Evolutionary conservation across 2,888 invertebrate species (phyloP).

Genomic region (Clivina fossor): DNA sequence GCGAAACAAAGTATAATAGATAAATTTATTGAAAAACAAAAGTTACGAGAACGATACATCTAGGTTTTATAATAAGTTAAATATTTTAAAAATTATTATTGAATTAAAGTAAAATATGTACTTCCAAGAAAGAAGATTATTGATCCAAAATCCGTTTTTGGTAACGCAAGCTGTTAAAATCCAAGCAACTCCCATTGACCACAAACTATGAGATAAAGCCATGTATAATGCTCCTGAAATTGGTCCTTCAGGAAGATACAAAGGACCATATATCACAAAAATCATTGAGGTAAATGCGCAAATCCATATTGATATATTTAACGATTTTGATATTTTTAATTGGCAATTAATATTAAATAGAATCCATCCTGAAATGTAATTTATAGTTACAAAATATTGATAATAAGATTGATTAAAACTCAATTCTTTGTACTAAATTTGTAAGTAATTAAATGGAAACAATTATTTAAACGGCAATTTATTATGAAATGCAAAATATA

Average conservation of each 20-base stretch:
- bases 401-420: too few species aligned
- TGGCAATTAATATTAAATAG: conserved; percentile 46
- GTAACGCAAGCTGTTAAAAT: conserved; percentile 53
- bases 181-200: conserved; percentile 54
- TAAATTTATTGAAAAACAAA: background rate
- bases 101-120: background rate
- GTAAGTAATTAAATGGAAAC: too few species aligned
- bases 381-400: too few species aligned
- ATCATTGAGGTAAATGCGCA: conserved; percentile 44
- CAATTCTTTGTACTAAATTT: too few species aligned
- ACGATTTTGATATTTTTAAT: conserved; percentile 38
- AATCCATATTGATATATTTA: conserved; percentile 43
- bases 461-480: too few species aligned
- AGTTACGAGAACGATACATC: background rate
- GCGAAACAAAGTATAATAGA: background rate
- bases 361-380: conserved; percentile 34
- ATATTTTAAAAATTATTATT: background rate
- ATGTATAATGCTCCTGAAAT: conserved; percentile 49
- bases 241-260: conserved; percentile 45
- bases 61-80: background rate
- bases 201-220: conserved; percentile 53
- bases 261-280: conserved; percentile 49
- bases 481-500: too few species aligned
- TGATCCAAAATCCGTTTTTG: conserved; percentile 52
- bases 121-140: conserved; percentile 28